Evolutionary conservation across 2,113 vertebrate species (phyloP), one percentile per base, ranked within the genome.

Genomic region (Phainopepla nitens): DNA sequence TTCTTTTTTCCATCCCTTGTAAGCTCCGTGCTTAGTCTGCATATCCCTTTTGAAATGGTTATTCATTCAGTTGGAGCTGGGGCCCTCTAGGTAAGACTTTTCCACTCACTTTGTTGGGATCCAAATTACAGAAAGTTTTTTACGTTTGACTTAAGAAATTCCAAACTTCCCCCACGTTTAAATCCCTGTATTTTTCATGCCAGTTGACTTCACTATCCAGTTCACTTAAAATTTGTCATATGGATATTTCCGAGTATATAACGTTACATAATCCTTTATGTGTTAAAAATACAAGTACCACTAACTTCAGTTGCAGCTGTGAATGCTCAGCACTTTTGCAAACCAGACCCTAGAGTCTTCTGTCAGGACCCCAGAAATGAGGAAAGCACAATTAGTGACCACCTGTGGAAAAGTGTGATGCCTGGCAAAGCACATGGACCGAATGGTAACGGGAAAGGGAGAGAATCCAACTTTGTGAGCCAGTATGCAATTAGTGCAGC

Each of bases 321-420:
- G 89, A 96, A 95, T 78, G 69, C 60, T 96, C 93, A 92, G 86
- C 45, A 76, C 75, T 96, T 90, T 56, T 72, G 82, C 57, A 93
- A 93, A 93, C 53, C 91, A 75, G 86, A 90, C 91, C 76, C 83
- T 20, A 62, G 95, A 81, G 94, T 21, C 80, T 80, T 60, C 82
- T 41, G 56, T 93, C 39, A 51, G 82, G 83, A 95, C 47, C 76
- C 68, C 68, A 95, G 76, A 96, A 97, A 92, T 36, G 56, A 94
- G 68, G 88, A 92, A 89, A 88, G 70, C 76, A 78, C 68, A 78
- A 57, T 90, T 87, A 90, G 80, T 89, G 80, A 81, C 89, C 95
- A 97, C 91, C 94, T 96, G 96, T 87, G 76, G 87, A 87, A 95
- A 96, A 75, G 93, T 94, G 91, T 87, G 93, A 95, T 93, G 94